Evolutionary conservation across 2,113 vertebrate genomes (phyloP).

Genomic region (Typhlomys cinereus): DNA sequence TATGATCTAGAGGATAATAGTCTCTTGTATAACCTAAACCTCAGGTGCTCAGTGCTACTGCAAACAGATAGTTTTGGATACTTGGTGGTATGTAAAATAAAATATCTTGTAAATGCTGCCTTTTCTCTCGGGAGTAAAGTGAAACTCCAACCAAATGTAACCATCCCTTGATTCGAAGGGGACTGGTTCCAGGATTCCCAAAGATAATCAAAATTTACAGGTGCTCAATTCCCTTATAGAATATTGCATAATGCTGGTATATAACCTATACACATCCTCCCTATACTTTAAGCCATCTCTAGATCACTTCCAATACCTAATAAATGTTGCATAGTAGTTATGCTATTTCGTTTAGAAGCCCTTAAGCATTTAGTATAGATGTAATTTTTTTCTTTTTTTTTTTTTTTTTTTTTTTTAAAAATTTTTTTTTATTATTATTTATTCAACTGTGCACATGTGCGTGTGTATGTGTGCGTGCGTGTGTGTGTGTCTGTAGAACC

Average conservation of each 20-base stretch:
- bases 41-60: neutral
- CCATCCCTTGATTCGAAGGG: neutral
- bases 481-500: too few species aligned
- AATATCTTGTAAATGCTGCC: conserved; percentile 49
- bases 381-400: neutral
- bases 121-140: conserved; percentile 50
- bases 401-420: too few species aligned
- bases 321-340: neutral
- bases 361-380: neutral
- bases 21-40: neutral
- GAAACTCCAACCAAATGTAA: conserved; percentile 57
- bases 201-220: neutral
- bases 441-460: too few species aligned
- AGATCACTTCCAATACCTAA: neutral
- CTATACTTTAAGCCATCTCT: neutral
- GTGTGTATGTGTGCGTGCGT: too few species aligned
- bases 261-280: neutral
- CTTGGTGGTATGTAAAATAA: neutral
- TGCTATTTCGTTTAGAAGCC: neutral
- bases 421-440: too few species aligned
- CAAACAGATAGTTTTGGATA: neutral
- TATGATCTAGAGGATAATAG: neutral
- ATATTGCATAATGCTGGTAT: neutral
- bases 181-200: neutral
- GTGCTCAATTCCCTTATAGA: neutral